phyloP scores from a whole-genome alignment of 1,140 invertebrate species.

The Diorhabda elongata region DNA sequence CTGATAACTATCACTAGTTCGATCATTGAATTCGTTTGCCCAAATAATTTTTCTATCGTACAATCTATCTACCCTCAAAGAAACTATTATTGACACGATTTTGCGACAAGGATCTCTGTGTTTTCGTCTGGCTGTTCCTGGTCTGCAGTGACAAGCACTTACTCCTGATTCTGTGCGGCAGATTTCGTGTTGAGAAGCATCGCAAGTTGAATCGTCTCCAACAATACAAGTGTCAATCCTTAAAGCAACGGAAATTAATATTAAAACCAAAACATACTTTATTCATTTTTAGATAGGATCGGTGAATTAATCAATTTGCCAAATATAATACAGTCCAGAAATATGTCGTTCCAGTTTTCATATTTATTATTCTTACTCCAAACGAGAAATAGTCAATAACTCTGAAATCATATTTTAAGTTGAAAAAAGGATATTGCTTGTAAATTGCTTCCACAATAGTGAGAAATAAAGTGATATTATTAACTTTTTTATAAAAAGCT shows the following conservation, averaged over 20 bases:
- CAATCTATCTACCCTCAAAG: slow-evolving; percentile 75
- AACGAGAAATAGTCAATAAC: too few relatives aligned
- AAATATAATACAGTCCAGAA: too few relatives aligned
- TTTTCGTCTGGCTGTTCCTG: slow-evolving; percentile 72
- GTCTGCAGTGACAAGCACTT: slow-evolving; percentile 86
- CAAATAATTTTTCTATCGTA: slow-evolving; percentile 75
- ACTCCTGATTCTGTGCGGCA: slow-evolving; percentile 85
- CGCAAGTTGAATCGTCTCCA: slow-evolving; percentile 88
- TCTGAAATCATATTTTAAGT: too few relatives aligned
- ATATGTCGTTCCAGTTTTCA: too few relatives aligned
- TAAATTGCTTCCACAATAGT: too few relatives aligned
- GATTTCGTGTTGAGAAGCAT: slow-evolving; percentile 78
- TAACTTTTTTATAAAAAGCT: too few relatives aligned
- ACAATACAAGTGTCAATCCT: slow-evolving; percentile 93
- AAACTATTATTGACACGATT: slow-evolving; percentile 74
- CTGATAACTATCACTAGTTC: slow-evolving; percentile 74
- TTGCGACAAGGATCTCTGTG: slow-evolving; percentile 76
- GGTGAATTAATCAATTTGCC: too few relatives aligned
- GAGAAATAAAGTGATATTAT: too few relatives aligned
- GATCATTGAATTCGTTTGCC: slow-evolving; percentile 68
- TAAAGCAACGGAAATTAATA: slow-evolving; percentile 17
- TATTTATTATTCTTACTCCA: too few relatives aligned
- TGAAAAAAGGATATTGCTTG: too few relatives aligned
- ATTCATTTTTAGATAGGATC: too few relatives aligned
- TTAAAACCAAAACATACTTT: not conserved